phyloP scores from a whole-genome alignment of 2,888 invertebrate species.

The Tipula helvola region DNA sequence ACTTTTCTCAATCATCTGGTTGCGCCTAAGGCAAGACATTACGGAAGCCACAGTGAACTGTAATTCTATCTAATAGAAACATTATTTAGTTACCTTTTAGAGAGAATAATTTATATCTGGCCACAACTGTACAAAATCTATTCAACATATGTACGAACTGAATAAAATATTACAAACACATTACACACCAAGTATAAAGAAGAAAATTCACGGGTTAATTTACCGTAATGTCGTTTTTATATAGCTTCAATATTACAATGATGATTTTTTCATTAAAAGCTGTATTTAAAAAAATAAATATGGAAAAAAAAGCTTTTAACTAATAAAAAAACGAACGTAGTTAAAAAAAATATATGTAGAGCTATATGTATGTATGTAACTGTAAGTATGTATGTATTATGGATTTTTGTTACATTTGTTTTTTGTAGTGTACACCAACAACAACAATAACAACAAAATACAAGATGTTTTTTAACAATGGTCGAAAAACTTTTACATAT shows the following conservation, averaged over 20 bases:
- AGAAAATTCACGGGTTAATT: slow-evolving; percentile 4
- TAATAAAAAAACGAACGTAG: background rate
- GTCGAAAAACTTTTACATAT: background rate
- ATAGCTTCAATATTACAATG: slow-evolving; percentile 4
- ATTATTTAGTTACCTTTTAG: no score
- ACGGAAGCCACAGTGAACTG: no score
- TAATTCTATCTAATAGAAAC: no score
- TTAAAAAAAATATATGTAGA: background rate
- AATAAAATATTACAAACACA: slow-evolving; percentile 4
- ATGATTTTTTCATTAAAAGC: slow-evolving; percentile 4
- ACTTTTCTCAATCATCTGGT: no score
- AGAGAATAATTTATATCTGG: no score
- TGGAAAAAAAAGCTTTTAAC: background rate
- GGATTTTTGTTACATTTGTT: background rate
- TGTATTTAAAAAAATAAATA: background rate
- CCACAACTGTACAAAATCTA: background rate
- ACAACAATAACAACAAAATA: background rate
- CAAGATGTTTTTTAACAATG: background rate
- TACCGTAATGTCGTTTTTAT: slow-evolving; percentile 4
- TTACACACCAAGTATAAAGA: background rate
- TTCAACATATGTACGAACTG: background rate
- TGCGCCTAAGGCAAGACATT: no score
- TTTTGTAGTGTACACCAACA: background rate
- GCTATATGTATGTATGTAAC: background rate
- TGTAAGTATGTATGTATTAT: background rate